Evolutionary conservation across 2,113 vertebrate species (phyloP).

Genomic region (Brachypodius melanocephalos): DNA sequence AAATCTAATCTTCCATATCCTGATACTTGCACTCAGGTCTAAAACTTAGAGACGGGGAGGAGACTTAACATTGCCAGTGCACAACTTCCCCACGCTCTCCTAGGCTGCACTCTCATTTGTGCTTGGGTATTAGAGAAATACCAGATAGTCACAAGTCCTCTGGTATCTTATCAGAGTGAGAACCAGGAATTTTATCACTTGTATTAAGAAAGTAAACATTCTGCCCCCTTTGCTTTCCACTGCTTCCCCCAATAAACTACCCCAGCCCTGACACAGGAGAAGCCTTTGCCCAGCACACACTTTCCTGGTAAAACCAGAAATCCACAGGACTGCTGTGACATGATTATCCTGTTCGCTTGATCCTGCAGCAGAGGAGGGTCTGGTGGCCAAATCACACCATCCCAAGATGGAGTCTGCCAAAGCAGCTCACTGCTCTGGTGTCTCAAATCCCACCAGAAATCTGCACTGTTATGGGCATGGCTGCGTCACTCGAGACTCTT

Average conservation of each 20-base stretch:
- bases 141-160: not conserved
- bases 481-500: not conserved
- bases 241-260: not conserved
- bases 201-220: not conserved
- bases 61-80: not conserved
- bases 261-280: rapidly evolving
- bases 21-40: not conserved
- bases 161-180: not conserved
- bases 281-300: not conserved
- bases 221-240: not conserved
- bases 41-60: not conserved
- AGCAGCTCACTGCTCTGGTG: not conserved
- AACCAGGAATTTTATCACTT: not conserved
- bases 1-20: not conserved
- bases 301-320: not conserved
- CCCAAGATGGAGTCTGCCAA: not conserved
- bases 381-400: not conserved
- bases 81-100: not conserved
- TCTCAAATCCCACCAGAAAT: not conserved
- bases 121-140: not conserved
- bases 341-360: not conserved
- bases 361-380: not conserved
- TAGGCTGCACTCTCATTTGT: not conserved
- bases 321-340: not conserved
- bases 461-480: rapidly evolving